Evolutionary conservation across 1,140 invertebrate species (phyloP).

Genomic region (Choristoneura fumiferana): DNA sequence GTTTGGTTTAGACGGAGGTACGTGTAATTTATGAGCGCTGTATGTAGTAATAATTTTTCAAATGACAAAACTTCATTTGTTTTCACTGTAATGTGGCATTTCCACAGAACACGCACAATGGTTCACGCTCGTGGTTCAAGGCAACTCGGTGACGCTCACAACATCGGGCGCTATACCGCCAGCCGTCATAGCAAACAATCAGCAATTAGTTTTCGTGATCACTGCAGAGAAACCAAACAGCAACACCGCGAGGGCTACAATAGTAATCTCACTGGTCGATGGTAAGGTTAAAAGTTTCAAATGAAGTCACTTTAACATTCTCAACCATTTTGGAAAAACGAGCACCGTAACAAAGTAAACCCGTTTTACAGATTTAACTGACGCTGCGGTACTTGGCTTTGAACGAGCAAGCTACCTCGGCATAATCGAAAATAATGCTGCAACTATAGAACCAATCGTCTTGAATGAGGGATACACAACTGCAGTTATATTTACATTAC

Average conservation of each 20-base stretch:
- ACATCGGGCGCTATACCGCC: slow-evolving; percentile 24
- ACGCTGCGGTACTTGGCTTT: slow-evolving; percentile 28
- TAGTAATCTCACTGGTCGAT: background rate
- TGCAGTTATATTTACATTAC: background rate
- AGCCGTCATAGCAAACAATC: slow-evolving; percentile 31
- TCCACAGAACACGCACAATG: slow-evolving; percentile 33
- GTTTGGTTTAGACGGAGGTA: slow-evolving; percentile 35
- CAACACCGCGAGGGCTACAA: slow-evolving; percentile 10
- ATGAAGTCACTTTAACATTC: background rate
- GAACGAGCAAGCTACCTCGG: slow-evolving; percentile 35
- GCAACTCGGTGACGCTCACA: slow-evolving; percentile 24
- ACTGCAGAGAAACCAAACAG: slow-evolving; percentile 22
- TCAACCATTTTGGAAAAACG: too few species aligned
- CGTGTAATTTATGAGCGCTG: slow-evolving; percentile 5
- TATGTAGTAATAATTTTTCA: too few species aligned
- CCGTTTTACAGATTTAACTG: slow-evolving; percentile 2
- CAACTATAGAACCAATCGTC: slow-evolving; percentile 28
- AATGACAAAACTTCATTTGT: too few species aligned
- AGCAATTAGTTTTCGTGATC: slow-evolving; percentile 31
- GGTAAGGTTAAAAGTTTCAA: background rate
- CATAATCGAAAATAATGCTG: slow-evolving; percentile 26
- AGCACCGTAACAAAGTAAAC: background rate
- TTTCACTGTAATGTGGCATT: too few species aligned
- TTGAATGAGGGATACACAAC: slow-evolving; percentile 29
- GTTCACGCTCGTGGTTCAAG: slow-evolving; percentile 20